Evolutionary conservation across 2,113 vertebrate species (phyloP), one percentile per base, ranked within the genome.

Genomic region (Rhinolophus ferrumequinum): DNA sequence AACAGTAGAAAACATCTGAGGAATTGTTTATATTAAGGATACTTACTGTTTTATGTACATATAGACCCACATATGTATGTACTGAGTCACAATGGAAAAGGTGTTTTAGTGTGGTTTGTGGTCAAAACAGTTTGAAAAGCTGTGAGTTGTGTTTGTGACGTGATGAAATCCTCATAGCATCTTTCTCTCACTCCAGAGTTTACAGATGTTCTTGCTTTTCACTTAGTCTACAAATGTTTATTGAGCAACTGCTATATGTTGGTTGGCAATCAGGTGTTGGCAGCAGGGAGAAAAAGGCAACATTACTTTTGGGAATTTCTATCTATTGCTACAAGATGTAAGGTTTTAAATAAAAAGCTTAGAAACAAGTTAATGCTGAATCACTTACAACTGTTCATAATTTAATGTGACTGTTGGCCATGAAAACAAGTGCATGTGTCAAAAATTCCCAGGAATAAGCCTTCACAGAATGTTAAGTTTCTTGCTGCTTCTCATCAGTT

Each of bases 321-420:
- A 90, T 22, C 38, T 80, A 58, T 18, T 90, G 44, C 58, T 75
- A 75, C 30, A 87, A 90, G 56, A 62, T 72, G 5, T 16, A 84
- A 88, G 9, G 0, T 83, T 70, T 92, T 67, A 93, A 93, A 66
- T 26, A 72, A 94, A 44, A 95, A 92, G 54, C 26, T 82, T 81
- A 75, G 85, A 92, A 96, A 88, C 26, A 95, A 96, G 60, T 82
- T 79, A 77, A 97, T 62, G 44, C 44, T 75, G 47, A 70, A 75
- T 85, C 2, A 21, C 22, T 93, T 85, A 85, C 44, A 64, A 84
- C 35, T 80, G 58, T 38, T 97, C 73, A 24, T 44, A 87, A 75
- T 80, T 94, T 76, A 86, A 87, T 80, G 30, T 84, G 33, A 22
- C 14, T 93, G 66, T 58, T 47, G 66, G 69, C 38, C 18, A 64